Percentiles rank a stretch among this genome's conserved stretches.
These are phyloP conservation scores for Caenorhabditis sinica DNA, from an alignment of 2,888 invertebrate genomes.

Conservation along the genomic window DNA sequence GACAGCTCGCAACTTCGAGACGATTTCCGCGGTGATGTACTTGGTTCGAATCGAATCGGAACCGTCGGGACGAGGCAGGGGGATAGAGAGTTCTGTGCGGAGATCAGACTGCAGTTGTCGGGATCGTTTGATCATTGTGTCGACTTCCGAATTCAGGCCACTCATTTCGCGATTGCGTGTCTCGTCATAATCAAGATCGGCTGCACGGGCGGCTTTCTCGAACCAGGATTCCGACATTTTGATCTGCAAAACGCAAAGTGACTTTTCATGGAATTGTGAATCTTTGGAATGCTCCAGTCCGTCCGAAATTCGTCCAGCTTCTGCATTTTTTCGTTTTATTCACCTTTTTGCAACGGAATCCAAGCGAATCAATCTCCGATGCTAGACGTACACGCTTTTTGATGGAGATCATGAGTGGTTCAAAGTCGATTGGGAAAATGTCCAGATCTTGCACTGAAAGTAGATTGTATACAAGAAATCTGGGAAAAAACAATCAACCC, in stretches of 20 bases:
- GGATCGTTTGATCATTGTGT: conserved; percentile 49
- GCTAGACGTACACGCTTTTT: conserved; percentile 89
- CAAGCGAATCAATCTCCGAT: conserved; percentile 89
- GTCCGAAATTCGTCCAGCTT: no score
- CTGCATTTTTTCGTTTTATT: no score
- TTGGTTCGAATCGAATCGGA: conserved; percentile 57
- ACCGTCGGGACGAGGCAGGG: conserved; percentile 55
- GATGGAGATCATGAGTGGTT: conserved; percentile 86
- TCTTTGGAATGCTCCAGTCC: no score
- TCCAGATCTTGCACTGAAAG: conserved; percentile 86
- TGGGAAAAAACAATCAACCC: no score
- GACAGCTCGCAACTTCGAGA: conserved; percentile 37
- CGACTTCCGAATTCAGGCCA: conserved; percentile 61
- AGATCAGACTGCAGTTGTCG: conserved; percentile 54
- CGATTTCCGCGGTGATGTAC: conserved; percentile 70
- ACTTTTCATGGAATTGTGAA: no score
- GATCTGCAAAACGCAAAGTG: conserved; percentile 79
- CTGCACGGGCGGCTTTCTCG: conserved; percentile 91
- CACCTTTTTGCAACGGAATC: conserved; percentile 87
- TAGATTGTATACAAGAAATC: no score
- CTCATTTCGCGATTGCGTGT: conserved; percentile 61
- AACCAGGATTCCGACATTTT: conserved; percentile 89
- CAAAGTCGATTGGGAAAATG: conserved; percentile 89
- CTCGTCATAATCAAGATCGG: conserved; percentile 91
- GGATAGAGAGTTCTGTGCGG: conserved; percentile 32